Conservation (phyloP, 2,797 vertebrate genomes). For the Erithacus rubecula region DNA sequence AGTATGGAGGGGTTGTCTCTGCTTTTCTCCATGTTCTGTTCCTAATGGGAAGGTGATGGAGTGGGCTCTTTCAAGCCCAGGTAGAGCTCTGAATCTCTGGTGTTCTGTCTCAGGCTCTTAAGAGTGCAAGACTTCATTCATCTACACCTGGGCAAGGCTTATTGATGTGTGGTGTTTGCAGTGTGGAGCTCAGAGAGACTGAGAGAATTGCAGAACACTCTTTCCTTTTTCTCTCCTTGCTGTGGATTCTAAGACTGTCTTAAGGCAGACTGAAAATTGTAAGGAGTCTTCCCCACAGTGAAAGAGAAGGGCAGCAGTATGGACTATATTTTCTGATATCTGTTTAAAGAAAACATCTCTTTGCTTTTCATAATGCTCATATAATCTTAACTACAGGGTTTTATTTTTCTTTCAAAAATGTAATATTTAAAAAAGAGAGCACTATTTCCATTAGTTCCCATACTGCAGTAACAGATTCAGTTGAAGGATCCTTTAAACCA, state of each 20-base stretch:
- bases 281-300: background rate
- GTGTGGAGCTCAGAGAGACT: background rate
- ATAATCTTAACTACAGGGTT: background rate
- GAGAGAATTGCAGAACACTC: background rate
- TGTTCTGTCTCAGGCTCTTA: background rate
- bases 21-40: background rate
- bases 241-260: background rate
- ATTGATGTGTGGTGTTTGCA: background rate
- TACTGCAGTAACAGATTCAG: background rate
- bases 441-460: background rate
- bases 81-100: background rate
- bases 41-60: background rate
- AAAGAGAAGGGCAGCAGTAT: background rate
- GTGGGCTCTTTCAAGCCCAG: no score
- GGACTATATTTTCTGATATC: background rate
- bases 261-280: background rate
- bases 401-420: background rate
- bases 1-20: rapidly evolving
- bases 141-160: no score
- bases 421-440: background rate
- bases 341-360: background rate
- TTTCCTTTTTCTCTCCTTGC: background rate
- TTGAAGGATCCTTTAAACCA: background rate
- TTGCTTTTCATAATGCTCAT: background rate
- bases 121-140: background rate